These are phyloP conservation scores for Andrena minutula DNA, from an alignment of 2,888 invertebrate genomes.

Conservation along the genomic window DNA sequence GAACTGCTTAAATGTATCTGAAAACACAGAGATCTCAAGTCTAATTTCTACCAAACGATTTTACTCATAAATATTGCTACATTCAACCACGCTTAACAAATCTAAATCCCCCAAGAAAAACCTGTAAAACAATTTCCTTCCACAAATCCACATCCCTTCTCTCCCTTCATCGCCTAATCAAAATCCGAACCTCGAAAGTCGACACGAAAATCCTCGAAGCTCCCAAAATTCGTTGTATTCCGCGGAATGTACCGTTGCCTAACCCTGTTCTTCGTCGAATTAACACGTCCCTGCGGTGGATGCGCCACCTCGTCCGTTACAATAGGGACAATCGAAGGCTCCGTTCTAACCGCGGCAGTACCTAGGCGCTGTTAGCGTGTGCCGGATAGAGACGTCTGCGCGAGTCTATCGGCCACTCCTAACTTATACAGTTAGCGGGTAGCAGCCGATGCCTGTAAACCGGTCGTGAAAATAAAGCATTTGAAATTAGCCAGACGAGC, in stretches of 20 bases:
- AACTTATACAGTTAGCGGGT: conserved; percentile 57
- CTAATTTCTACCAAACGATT: not conserved
- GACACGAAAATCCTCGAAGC: no score
- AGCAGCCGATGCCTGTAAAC: conserved; percentile 58
- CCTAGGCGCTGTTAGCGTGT: conserved; percentile 10
- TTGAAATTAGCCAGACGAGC: conserved; percentile 69
- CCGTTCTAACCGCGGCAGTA: conserved; percentile 7
- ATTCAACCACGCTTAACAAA: not conserved
- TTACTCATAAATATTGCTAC: not conserved
- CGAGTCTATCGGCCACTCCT: conserved; percentile 57
- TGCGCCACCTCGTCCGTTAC: not conserved
- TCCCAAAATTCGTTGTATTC: no score
- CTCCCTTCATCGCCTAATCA: no score
- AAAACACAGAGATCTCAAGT: not conserved
- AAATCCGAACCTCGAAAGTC: no score
- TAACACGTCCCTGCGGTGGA: not conserved
- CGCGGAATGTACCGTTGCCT: no score
- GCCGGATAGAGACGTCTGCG: conserved; percentile 60
- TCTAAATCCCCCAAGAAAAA: not conserved
- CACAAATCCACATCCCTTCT: no score
- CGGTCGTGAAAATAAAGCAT: conserved; percentile 71
- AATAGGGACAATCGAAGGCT: conserved; percentile 20
- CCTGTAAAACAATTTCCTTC: no score
- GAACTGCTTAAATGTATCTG: not conserved
- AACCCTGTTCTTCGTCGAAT: no score